Evolutionary conservation across 2,113 vertebrate genomes (phyloP).

Genomic region (Turdus rufiventris): DNA sequence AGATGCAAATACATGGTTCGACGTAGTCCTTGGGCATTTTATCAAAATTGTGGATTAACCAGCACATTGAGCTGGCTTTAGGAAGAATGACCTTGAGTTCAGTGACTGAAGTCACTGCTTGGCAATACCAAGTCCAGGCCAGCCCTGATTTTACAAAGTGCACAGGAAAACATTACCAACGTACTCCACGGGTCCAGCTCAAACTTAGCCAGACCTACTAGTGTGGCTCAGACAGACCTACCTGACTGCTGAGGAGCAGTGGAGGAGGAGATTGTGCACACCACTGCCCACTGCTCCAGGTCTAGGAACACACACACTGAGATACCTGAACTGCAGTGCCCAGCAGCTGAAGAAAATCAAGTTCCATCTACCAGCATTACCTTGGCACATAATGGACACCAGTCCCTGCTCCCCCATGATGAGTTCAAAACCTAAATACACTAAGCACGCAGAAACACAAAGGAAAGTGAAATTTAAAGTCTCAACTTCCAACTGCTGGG

Average conservation of each 20-base stretch:
- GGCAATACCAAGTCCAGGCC: background rate
- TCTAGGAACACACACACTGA: background rate
- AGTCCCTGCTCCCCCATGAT: background rate
- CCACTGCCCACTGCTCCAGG: background rate
- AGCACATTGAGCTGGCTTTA: slow-evolving; percentile 20
- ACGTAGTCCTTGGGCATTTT: slow-evolving; percentile 10
- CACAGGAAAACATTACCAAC: background rate
- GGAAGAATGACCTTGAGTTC: background rate
- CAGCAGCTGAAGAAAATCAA: background rate
- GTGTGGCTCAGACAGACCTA: background rate
- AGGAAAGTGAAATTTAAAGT: background rate
- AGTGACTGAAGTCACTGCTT: background rate
- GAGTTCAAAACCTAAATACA: background rate
- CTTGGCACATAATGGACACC: background rate
- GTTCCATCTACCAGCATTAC: background rate
- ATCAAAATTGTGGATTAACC: slow-evolving; percentile 46
- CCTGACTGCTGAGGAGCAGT: background rate
- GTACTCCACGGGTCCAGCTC: background rate
- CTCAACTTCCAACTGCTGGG: background rate
- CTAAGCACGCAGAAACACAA: background rate
- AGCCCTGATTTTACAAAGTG: background rate
- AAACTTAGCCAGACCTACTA: background rate
- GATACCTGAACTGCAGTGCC: background rate
- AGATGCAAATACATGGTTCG: background rate
- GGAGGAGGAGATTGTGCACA: background rate